phyloP scores from a whole-genome alignment of 1,140 invertebrate species.

The Latrodectus geometricus region DNA sequence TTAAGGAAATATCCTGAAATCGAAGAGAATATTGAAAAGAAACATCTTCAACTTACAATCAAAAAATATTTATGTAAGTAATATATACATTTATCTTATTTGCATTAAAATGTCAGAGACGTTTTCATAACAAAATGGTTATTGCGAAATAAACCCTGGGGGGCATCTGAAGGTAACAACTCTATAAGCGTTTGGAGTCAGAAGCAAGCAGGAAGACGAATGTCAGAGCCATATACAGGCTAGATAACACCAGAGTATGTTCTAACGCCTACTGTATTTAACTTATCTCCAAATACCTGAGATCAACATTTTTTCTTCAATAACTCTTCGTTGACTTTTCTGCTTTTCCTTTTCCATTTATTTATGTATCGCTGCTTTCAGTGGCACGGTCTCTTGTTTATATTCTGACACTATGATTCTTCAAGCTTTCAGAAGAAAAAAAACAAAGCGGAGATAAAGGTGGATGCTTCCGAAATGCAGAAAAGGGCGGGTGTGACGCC shows the following conservation, averaged over 20 bases:
- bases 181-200: conserved; percentile 6
- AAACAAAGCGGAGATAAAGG: not conserved
- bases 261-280: conserved; percentile 54
- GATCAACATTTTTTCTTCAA: conserved; percentile 52
- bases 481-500: conserved; percentile 23
- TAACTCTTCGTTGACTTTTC: conserved; percentile 17
- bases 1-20: no score
- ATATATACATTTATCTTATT: no score
- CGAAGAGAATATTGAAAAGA: no score
- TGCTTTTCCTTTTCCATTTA: conserved; percentile 5
- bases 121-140: not conserved
- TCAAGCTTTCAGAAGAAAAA: conserved; percentile 5
- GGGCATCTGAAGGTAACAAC: not conserved
- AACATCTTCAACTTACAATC: no score
- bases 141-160: conserved; percentile 4
- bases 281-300: conserved; percentile 39
- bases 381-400: conserved; percentile 25
- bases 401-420: conserved; percentile 24
- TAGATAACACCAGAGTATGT: conserved; percentile 36
- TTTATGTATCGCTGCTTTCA: conserved; percentile 4
- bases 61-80: no score
- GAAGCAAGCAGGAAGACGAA: conserved; percentile 39
- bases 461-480: not conserved
- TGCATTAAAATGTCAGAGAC: conserved; percentile 1
- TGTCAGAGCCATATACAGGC: conserved; percentile 37